phyloP scores from a whole-genome alignment of 2,888 invertebrate genomes.

The Crepidodera aurea region DNA sequence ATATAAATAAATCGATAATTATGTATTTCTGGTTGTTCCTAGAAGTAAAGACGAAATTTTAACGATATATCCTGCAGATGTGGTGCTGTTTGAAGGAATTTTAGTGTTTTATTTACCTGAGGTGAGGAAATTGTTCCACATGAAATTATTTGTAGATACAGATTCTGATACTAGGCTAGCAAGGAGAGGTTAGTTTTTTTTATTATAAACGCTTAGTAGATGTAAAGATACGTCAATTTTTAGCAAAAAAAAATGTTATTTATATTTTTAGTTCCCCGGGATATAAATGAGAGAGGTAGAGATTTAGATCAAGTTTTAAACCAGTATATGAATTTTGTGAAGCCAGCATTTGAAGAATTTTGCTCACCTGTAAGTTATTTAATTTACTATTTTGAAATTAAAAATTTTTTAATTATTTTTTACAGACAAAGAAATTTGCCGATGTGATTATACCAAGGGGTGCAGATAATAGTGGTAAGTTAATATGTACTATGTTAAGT shows the following conservation, averaged over 20 bases:
- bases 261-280: conserved; percentile 92
- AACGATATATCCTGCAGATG: conserved; percentile 94
- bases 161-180: conserved; percentile 98
- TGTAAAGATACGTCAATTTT: no score
- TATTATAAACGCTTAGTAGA: no score
- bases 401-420: conserved; percentile 45
- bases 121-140: conserved; percentile 93
- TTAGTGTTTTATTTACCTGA: conserved; percentile 97
- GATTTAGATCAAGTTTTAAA: conserved; percentile 93
- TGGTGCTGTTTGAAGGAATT: conserved; percentile 97
- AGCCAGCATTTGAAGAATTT: conserved; percentile 99
- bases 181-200: conserved; percentile 77
- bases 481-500: no score
- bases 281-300: conserved; percentile 93
- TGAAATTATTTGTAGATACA: conserved; percentile 99
- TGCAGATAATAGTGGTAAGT: conserved; percentile 94
- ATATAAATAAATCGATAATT: no score
- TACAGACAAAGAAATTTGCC: conserved; percentile 98
- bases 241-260: no score
- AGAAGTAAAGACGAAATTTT: conserved; percentile 72
- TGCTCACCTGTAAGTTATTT: conserved; percentile 84
- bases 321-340: conserved; percentile 97
- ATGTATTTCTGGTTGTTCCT: no score
- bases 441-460: conserved; percentile 99
- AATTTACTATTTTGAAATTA: neutral